Evolutionary conservation across 2,797 vertebrate genomes (phyloP).

Genomic region (Periparus ater): DNA sequence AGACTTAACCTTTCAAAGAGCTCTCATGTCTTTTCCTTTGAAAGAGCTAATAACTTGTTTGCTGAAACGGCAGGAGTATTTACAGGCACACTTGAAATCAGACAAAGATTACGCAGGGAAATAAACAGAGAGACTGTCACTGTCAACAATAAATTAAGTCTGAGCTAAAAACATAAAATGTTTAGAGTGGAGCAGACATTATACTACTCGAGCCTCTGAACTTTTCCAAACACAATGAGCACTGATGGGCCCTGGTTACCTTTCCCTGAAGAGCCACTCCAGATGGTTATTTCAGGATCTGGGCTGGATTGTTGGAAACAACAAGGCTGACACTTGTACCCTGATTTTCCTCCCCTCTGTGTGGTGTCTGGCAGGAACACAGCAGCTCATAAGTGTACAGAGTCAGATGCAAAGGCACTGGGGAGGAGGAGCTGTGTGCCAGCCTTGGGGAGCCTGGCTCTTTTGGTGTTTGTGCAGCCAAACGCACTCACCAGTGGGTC

Average conservation of each 20-base stretch:
- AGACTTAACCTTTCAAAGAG: constrained; percentile 58
- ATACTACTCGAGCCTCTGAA: constrained; percentile 17
- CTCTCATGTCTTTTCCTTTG: constrained; percentile 37
- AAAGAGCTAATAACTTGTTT: constrained; percentile 55
- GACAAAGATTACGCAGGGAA: constrained; percentile 50
- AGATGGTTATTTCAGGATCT: background rate
- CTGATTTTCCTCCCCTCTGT: background rate
- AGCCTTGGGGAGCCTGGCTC: background rate
- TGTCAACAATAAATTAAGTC: constrained; percentile 52
- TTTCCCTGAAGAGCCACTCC: constrained; percentile 22
- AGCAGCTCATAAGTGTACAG: background rate
- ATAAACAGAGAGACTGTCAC: constrained; percentile 38
- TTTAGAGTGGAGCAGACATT: constrained; percentile 27
- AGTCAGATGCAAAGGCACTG: background rate
- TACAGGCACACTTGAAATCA: constrained; percentile 62
- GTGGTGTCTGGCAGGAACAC: background rate
- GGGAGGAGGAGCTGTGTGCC: background rate
- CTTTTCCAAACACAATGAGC: constrained; percentile 35
- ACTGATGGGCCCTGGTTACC: constrained; percentile 18
- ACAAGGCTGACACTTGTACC: background rate
- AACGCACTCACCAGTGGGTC: background rate
- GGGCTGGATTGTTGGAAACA: background rate
- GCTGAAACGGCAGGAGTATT: constrained; percentile 36
- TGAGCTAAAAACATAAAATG: background rate
- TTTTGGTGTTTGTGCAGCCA: background rate